These are phyloP conservation scores for Stenurella melanura DNA, from an alignment of 2,888 invertebrate species.

Conservation along the genomic window DNA sequence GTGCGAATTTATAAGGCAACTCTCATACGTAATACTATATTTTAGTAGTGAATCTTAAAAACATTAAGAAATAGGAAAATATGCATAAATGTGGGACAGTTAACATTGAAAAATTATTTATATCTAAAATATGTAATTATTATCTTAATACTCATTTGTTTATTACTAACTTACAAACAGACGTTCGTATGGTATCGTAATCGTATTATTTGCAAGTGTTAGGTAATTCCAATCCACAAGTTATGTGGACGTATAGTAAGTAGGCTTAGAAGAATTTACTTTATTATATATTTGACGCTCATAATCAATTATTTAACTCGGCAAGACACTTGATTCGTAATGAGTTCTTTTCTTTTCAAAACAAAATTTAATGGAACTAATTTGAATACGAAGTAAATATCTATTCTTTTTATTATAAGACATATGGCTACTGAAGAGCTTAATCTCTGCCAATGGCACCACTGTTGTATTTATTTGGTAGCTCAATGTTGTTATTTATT, in stretches of 20 bases:
- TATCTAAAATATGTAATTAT: background rate
- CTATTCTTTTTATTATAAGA: too few relatives aligned
- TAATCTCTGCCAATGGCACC: too few relatives aligned
- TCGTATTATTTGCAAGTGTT: constrained; percentile 7
- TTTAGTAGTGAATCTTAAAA: background rate
- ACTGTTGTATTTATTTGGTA: too few relatives aligned
- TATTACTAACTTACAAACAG: background rate
- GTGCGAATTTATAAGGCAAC: constrained; percentile 33
- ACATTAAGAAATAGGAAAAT: background rate
- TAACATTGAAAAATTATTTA: constrained; percentile 7
- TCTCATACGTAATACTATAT: constrained; percentile 1
- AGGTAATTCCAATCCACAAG: background rate
- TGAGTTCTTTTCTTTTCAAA: background rate
- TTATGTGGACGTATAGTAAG: background rate
- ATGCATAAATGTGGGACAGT: background rate
- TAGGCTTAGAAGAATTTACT: background rate
- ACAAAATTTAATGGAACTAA: background rate
- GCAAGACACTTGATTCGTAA: background rate
- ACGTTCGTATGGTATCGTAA: background rate
- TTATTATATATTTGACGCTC: background rate
- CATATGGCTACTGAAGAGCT: too few relatives aligned
- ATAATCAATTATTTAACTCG: constrained; percentile 3
- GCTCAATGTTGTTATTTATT: too few relatives aligned
- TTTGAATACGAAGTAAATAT: too few relatives aligned
- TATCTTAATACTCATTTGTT: background rate